Conservation (phyloP, 2,888 invertebrate genomes). For the Malthinus seriepunctatus region DNA sequence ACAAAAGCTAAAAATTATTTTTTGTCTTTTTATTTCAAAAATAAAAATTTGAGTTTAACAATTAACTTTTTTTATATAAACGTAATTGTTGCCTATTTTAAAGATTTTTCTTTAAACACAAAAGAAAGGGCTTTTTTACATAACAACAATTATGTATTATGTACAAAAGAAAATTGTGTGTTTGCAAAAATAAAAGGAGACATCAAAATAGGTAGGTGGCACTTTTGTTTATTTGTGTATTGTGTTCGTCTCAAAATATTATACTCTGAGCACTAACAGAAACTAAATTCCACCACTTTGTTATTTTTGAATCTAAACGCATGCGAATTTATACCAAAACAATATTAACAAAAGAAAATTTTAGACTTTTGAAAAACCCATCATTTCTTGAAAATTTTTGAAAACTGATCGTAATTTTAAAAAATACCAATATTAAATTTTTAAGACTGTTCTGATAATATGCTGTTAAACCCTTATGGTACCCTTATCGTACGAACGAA, state of each 20-base stretch:
- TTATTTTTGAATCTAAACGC: conserved; percentile 16
- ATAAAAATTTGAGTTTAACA: no score
- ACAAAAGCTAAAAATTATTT: conserved; percentile 50
- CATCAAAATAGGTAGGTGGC: conserved; percentile 51
- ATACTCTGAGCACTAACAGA: conserved; percentile 45
- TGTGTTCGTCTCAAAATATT: conserved; percentile 26
- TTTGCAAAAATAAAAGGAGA: conserved; percentile 27
- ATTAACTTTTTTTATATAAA: conserved; percentile 15
- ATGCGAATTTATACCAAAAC: conserved; percentile 1
- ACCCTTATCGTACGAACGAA: no score
- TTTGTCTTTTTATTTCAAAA: conserved; percentile 43
- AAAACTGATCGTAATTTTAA: no score
- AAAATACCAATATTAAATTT: no score
- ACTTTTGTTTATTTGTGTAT: conserved; percentile 43
- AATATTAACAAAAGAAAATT: no score
- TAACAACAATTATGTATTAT: no score
- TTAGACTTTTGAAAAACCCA: no score
- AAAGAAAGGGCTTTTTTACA: no score
- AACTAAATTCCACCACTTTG: conserved; percentile 51
- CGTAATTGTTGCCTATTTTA: conserved; percentile 19
- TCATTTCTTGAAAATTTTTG: no score
- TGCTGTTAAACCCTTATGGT: no score
- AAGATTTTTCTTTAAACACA: neutral
- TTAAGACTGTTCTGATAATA: no score
- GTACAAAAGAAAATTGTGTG: neutral